phyloP scores from a whole-genome alignment of 2,888 invertebrate species.

The Diachrysia chrysitis region DNA sequence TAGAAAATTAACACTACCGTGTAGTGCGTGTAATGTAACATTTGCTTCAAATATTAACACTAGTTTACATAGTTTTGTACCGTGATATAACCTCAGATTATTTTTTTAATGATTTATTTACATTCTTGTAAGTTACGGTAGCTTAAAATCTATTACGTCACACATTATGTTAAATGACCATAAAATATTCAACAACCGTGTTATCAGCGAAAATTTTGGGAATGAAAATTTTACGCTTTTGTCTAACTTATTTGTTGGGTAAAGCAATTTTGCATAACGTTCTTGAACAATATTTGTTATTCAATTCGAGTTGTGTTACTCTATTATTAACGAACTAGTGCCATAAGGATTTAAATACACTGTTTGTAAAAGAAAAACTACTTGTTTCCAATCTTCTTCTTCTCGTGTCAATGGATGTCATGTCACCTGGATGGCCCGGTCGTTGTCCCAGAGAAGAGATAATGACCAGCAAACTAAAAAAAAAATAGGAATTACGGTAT shows the following conservation, averaged over 20 bases:
- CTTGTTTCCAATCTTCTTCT: background rate
- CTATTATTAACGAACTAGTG: background rate
- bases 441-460: no score
- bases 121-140: background rate
- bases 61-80: background rate
- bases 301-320: background rate
- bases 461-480: background rate
- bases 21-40: conserved; percentile 56
- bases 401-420: no score
- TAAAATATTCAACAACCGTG: background rate
- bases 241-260: background rate
- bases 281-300: background rate
- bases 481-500: background rate
- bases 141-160: background rate
- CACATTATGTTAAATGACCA: background rate
- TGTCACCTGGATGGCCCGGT: no score
- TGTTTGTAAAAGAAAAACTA: background rate
- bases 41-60: conserved; percentile 25
- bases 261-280: background rate
- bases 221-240: background rate
- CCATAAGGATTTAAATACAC: no score
- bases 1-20: conserved; percentile 59
- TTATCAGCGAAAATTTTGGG: background rate
- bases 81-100: background rate
- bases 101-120: background rate